Conservation (phyloP, 1,140 invertebrate species). For the Lasioglossum albipes region DNA sequence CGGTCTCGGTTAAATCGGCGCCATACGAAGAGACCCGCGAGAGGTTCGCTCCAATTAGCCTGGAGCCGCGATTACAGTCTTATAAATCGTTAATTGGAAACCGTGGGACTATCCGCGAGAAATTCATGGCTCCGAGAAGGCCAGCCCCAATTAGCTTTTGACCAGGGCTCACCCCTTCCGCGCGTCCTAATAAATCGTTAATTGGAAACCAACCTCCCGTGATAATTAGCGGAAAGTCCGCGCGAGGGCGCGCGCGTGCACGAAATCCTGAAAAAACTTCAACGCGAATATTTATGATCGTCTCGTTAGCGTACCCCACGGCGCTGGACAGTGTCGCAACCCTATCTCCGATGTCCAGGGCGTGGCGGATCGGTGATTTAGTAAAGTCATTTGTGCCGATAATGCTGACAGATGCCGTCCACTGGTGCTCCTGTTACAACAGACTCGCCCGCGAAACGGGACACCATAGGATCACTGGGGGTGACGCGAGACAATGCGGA, state of each 20-base stretch:
- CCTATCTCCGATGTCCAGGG: conserved; percentile 76
- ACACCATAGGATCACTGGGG: conserved; percentile 24
- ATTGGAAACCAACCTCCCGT: conserved; percentile 51
- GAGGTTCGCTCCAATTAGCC: conserved; percentile 39
- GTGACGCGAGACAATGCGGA: not conserved
- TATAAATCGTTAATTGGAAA: conserved; percentile 53
- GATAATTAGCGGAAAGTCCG: conserved; percentile 57
- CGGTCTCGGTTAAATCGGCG: conserved; percentile 4
- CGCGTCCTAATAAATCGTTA: conserved; percentile 61
- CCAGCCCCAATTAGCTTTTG: conserved; percentile 48
- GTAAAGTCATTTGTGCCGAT: conserved; percentile 78
- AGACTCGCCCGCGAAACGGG: conserved; percentile 44
- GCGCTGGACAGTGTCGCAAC: conserved; percentile 75
- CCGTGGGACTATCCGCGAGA: conserved; percentile 39
- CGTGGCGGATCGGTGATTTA: conserved; percentile 79
- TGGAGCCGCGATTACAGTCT: conserved; percentile 19
- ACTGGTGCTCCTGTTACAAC: conserved; percentile 65
- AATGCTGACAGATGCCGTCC: conserved; percentile 76
- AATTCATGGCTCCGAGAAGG: conserved; percentile 35
- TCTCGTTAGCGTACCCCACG: conserved; percentile 69
- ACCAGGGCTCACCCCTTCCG: conserved; percentile 28
- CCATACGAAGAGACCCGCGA: not conserved
- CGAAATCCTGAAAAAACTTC: conserved; percentile 33
- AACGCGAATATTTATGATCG: conserved; percentile 72
- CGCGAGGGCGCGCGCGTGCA: not conserved